Evolutionary conservation across 1,140 invertebrate genomes (phyloP).

Genomic region (Macrostomum lignano): DNA sequence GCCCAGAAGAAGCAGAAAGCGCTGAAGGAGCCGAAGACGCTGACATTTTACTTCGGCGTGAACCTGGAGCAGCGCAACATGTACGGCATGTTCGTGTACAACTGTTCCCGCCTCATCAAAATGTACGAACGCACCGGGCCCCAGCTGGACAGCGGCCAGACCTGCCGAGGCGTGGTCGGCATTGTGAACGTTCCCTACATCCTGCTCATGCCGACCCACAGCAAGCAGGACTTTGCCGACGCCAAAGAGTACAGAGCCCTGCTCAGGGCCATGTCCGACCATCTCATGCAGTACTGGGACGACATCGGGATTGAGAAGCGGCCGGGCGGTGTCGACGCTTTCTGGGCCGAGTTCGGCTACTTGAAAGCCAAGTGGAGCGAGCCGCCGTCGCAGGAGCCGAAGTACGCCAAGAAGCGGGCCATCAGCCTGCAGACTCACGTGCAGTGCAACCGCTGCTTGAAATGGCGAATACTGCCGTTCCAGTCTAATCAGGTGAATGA

Average conservation of each 20-base stretch:
- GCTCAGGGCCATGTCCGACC: slow-evolving; percentile 24
- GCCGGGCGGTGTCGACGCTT: not conserved
- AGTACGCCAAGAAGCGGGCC: slow-evolving; percentile 19
- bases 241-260: slow-evolving; percentile 25
- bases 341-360: slow-evolving; percentile 25
- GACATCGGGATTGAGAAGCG: slow-evolving; percentile 17
- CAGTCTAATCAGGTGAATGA: slow-evolving; percentile 20
- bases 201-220: slow-evolving; percentile 29
- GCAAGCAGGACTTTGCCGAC: slow-evolving; percentile 30
- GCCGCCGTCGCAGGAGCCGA: slow-evolving; percentile 17
- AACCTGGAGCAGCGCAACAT: slow-evolving; percentile 24
- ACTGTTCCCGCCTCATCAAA: slow-evolving; percentile 27
- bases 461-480: slow-evolving; percentile 25
- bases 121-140: slow-evolving; percentile 29
- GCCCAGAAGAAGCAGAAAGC: too few species aligned
- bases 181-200: slow-evolving; percentile 28
- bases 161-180: slow-evolving; percentile 10
- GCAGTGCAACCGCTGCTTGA: slow-evolving; percentile 26
- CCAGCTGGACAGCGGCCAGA: slow-evolving; percentile 21
- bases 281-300: slow-evolving; percentile 28
- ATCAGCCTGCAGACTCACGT: slow-evolving; percentile 21
- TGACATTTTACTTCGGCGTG: slow-evolving; percentile 27
- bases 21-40: slow-evolving; percentile 23
- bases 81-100: slow-evolving; percentile 29
- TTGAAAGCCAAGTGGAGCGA: slow-evolving; percentile 21